Base-by-base conservation (phyloP, 2,888 invertebrate genomes). In the Dyspetes luteomarginatus region DNA sequence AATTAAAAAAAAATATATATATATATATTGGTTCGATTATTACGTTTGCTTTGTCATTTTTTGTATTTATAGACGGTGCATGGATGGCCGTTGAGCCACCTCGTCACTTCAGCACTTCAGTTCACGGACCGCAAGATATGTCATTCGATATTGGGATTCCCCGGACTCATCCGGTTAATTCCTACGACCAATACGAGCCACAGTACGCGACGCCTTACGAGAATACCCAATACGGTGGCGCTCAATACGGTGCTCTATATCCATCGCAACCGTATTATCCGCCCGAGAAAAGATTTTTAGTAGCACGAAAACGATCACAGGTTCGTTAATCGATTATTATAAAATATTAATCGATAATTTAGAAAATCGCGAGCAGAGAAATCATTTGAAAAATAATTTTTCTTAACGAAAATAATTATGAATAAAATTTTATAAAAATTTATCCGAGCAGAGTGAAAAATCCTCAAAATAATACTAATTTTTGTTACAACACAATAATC, bases 241-340 rank as follows among this genome's bases (percentile, higher is more conserved):
- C 88, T 15, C 90, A 89, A 41, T 90, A 90, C 55, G 86, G 84
- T 1, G 64, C 84, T 19, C 82, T 88, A 3, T 90, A 91, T 75
- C 86, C 88, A 2, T 83, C 84, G 30, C 81, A 81, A 48, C 79
- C 83, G 9, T 90, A 91, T 58, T 91, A 90, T 72, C 83, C 86
- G 2, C 88, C 89, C 2, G 91, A 91, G 74, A 91, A 91, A 77
- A 89, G 91, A 84, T 91, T 89, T 74, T 88, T 91, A 86, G 85
- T 91, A 0, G 80, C 90, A n/a, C 90, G 88, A 68, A 91, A 91
- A 81, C 88, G 91, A 28, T 85, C 89, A 5, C 90, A 89, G 90
- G 91, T 91, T 68, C 84, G 82, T 82, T 30, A 2, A 9, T 45
- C 22, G 3, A 26, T 50, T 26, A 12, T 28, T 28, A 45, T 17